phyloP scores from a whole-genome alignment of 92 coral and sea anemone genomes.

The Siderastrea siderea region DNA sequence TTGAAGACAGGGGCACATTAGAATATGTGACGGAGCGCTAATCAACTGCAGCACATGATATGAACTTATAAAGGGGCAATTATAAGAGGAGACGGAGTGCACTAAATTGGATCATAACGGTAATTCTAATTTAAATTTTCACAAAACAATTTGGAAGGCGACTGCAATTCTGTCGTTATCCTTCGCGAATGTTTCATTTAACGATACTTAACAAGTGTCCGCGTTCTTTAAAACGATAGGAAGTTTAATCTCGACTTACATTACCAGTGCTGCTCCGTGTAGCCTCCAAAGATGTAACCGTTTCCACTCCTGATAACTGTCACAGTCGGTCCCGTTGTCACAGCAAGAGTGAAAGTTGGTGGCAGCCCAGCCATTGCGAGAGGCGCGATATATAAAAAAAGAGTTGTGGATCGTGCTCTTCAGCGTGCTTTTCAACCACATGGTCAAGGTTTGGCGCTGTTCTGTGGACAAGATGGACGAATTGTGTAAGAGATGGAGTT shows the following conservation, averaged over 20 bases:
- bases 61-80: too few species aligned
- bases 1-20: too few species aligned
- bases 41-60: too few species aligned
- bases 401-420: slow-evolving; percentile 4
- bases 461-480: slow-evolving; percentile 39
- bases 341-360: slow-evolving; percentile 61
- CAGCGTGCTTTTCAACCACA: neutral
- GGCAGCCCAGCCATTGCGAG: slow-evolving; percentile 56
- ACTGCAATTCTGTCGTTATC: too few species aligned
- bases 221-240: too few species aligned
- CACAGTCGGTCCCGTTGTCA: slow-evolving; percentile 59
- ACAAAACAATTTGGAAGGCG: too few species aligned
- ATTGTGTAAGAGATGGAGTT: slow-evolving; percentile 9
- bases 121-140: too few species aligned
- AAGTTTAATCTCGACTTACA: slow-evolving; percentile 12
- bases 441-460: slow-evolving; percentile 7
- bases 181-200: too few species aligned
- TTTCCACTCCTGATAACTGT: slow-evolving; percentile 47
- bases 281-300: slow-evolving; percentile 58
- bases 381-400: slow-evolving; percentile 57
- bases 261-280: slow-evolving; percentile 46
- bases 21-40: too few species aligned
- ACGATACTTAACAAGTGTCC: too few species aligned
- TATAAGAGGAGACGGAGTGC: too few species aligned
- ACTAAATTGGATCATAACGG: too few species aligned